Evolutionary conservation across 1,140 invertebrate species (phyloP).

Genomic region (Leptinotarsa texana): DNA sequence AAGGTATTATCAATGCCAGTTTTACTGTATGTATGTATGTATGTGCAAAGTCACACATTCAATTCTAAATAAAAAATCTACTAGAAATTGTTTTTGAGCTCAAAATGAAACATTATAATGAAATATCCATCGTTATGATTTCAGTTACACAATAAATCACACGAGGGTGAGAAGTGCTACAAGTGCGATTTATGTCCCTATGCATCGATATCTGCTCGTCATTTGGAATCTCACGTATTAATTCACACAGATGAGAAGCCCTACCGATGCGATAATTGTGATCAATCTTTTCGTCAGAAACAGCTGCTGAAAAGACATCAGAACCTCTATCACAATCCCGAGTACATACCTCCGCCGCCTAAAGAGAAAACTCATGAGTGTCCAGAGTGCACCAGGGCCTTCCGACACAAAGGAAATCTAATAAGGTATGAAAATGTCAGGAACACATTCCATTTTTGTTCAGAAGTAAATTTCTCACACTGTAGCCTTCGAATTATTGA

Average conservation of each 20-base stretch:
- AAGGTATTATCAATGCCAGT: too few relatives aligned
- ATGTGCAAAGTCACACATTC: too few relatives aligned
- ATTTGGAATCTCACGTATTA: slow-evolving; percentile 95
- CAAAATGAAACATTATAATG: not conserved
- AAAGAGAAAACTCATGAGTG: slow-evolving; percentile 91
- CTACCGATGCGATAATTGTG: slow-evolving; percentile 80
- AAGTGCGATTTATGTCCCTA: slow-evolving; percentile 95
- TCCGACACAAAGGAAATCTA: slow-evolving; percentile 81
- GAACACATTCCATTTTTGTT: too few relatives aligned
- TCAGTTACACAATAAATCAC: slow-evolving; percentile 77
- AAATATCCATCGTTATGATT: slow-evolving; percentile 25
- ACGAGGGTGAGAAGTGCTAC: slow-evolving; percentile 97
- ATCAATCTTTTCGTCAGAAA: slow-evolving; percentile 85
- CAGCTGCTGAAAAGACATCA: slow-evolving; percentile 89
- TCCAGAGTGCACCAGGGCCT: slow-evolving; percentile 82
- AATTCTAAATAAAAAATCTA: too few relatives aligned
- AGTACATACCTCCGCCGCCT: slow-evolving; percentile 86
- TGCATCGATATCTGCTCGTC: slow-evolving; percentile 87
- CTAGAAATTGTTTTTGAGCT: too few relatives aligned
- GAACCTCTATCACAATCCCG: slow-evolving; percentile 91
- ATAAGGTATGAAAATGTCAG: not conserved
- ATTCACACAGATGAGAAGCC: slow-evolving; percentile 94
- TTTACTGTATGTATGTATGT: too few relatives aligned
- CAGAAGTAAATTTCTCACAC: too few relatives aligned
- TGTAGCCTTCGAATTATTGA: too few relatives aligned